phyloP scores from a whole-genome alignment of 2,113 vertebrate species.

The Lanius ludovicianus region DNA sequence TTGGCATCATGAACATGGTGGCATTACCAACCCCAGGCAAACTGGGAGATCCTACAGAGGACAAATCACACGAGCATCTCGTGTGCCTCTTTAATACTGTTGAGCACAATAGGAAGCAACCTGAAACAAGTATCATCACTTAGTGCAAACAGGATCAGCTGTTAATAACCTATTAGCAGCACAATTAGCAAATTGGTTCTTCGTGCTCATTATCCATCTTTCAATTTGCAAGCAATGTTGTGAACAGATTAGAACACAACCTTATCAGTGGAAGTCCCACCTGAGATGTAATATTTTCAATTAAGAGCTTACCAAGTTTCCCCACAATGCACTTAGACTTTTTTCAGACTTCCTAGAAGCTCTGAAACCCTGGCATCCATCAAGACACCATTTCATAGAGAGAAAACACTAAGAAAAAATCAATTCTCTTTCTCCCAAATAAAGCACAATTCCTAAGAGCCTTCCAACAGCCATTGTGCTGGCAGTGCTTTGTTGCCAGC shows the following conservation, averaged over 20 bases:
- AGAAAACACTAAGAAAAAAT: neutral
- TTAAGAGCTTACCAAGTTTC: neutral
- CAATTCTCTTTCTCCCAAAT: neutral
- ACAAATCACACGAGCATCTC: neutral
- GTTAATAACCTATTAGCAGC: constrained; percentile 4
- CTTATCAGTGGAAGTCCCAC: neutral
- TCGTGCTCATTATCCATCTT: neutral
- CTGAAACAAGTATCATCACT: neutral
- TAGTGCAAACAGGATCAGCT: neutral
- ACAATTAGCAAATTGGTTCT: constrained; percentile 22
- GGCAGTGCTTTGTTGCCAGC: neutral
- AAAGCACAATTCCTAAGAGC: neutral
- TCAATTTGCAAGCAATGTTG: constrained; percentile 12
- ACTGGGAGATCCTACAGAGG: neutral
- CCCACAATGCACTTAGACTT: neutral
- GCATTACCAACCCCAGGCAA: neutral
- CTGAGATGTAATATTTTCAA: neutral
- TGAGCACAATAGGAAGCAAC: constrained; percentile 7
- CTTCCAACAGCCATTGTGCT: neutral
- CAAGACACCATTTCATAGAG: accelerated
- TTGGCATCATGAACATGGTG: neutral
- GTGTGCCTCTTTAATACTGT: neutral
- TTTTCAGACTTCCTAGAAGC: neutral
- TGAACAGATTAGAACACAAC: neutral
- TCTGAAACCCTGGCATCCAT: neutral